Base-by-base conservation (phyloP, 2,113 vertebrate genomes). In the Gymnobelideus leadbeateri region DNA sequence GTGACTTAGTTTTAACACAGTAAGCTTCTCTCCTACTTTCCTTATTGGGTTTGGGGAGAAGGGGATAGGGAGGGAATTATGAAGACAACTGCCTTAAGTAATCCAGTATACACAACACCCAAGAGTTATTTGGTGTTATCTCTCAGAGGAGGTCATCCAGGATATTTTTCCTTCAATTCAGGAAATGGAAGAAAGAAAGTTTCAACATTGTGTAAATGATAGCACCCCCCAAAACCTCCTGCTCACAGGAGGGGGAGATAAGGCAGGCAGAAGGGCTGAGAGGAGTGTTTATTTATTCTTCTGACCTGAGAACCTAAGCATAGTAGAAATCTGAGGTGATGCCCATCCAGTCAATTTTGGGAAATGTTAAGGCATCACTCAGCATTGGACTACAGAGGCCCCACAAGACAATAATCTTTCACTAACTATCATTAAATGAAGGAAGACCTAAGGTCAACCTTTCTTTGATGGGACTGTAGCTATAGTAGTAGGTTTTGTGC, bases 151-250 rank as follows among this genome's bases (percentile, higher is more conserved):
- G 98, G 98, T 99, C 99, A 98, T 98, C 97, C 95, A 98, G 99
- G 99, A 99, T 99, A 96, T 98, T 96, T 98, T 98, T 99, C 98
- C 98, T 98, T 98, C 98, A 98, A 98, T 97, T 98, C 98, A 98
- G 98, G 99, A 99, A 99, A 98, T 97, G 98, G 99, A 98, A 98
- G 99, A 99, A 99, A 99, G 99, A 98, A 99, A 99, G 98, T 99
- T 99, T 99, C 98, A 99, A 98, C 99, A 93, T 94, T 98, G 97
- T 98, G 97, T 99, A 99, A 99, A 99, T 98, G 99, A 97, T 98
- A 96, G 98, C 98, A 98, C 98, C 98, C 97, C 98, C 97, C 95
- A 97, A 98, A 98, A 98, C 98, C 98, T 98, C 97, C 98, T 98
- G 97, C 97, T 98, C 99, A 98, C 98, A 94, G 97, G 97, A 97